Base-by-base conservation (phyloP, 2,888 invertebrate species). In the Trilocha varians region DNA sequence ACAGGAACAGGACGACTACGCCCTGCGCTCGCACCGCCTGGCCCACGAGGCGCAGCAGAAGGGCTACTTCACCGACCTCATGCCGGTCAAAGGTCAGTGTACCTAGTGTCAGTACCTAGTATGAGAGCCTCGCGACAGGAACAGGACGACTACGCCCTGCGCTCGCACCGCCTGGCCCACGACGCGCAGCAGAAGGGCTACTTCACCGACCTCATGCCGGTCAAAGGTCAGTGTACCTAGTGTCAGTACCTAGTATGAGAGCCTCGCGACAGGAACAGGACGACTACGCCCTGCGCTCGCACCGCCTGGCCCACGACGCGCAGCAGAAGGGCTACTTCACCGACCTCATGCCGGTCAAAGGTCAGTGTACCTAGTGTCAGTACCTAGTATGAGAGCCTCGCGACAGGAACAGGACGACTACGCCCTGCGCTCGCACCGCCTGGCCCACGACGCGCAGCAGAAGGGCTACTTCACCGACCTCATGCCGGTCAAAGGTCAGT, bases 341-440 rank as follows among this genome's bases (percentile, higher is more conserved):
- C 2, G 99, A 99, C 75, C 70, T 99, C 47, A 85, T 94, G 1
- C 95, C 98, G 0, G 91, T 96, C 45, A 95, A 93, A 82, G 90
- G 92, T 91, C 53, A n/a, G n/a, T n/a, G n/a, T n/a, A n/a, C n/a
- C n/a, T n/a, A n/a, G n/a, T n/a, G n/a, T n/a, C n/a, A n/a, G n/a
- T n/a, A n/a, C n/a, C n/a, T n/a, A n/a, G n/a, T n/a, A n/a, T n/a
- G n/a, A n/a, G 91, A 14, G 93, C 98, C 1, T 78, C 91, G 1
- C 89, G 98, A 16, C 73, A 89, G 52, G 99, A 99, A 67, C 99
- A 99, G 78, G 99, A 99, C 76, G 96, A 96, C 39, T 99, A 95
- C 83, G 94, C 99, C 0, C 68, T 96, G 17, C 88, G 98, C 45
- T 98, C 97, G 0, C 99, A 99, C 78, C 91, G 89, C 4, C 70